Conservation (phyloP, 2,888 invertebrate species). For the Strigamia crassipes region DNA sequence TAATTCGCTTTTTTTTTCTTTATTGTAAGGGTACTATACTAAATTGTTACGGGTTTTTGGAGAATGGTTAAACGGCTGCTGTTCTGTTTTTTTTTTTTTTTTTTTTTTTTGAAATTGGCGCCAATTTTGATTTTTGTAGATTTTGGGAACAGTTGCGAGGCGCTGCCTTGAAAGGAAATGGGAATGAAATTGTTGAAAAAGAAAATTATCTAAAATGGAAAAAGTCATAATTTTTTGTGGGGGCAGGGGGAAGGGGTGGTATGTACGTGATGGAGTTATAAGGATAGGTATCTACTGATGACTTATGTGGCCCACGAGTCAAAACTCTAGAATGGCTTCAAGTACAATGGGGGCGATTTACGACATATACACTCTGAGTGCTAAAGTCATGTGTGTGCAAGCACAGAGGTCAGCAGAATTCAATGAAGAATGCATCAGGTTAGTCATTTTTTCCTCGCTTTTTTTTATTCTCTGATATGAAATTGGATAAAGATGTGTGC, state of each 20-base stretch:
- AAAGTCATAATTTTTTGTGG: background rate
- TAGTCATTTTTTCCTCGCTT: background rate
- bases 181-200: background rate
- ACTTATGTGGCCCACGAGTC: constrained; percentile 16
- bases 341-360: background rate
- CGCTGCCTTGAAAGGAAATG: background rate
- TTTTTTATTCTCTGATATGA: background rate
- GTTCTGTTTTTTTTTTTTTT: no score
- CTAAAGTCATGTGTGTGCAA: constrained; percentile 10
- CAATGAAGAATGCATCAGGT: constrained; percentile 16
- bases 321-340: background rate
- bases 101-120: no score
- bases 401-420: constrained; percentile 4
- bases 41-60: no score
- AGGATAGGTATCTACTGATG: constrained; percentile 16
- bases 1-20: no score
- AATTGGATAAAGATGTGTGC: constrained; percentile 15
- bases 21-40: no score
- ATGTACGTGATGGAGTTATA: constrained; percentile 11
- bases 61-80: no score
- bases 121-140: no score
- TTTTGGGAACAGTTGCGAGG: no score
- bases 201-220: background rate
- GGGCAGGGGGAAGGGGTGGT: background rate
- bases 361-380: constrained; percentile 10